phyloP scores from a whole-genome alignment of 2,113 vertebrate species.

The Oryzias woworae region DNA sequence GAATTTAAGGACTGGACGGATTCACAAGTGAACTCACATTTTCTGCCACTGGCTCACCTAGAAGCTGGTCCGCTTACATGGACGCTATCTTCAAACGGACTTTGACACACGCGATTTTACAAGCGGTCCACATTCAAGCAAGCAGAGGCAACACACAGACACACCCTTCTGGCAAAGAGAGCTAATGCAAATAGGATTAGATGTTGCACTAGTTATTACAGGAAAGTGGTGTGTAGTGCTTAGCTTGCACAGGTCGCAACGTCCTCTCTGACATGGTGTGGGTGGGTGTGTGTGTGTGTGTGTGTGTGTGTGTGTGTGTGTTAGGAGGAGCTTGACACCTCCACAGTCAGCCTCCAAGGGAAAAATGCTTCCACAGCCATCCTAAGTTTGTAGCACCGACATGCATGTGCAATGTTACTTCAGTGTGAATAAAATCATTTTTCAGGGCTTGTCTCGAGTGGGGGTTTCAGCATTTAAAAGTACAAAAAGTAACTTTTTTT shows the following conservation, averaged over 20 bases:
- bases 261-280: slow-evolving; percentile 42
- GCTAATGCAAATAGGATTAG: slow-evolving; percentile 68
- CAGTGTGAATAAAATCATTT: too few relatives aligned
- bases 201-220: slow-evolving; percentile 63
- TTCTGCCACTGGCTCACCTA: slow-evolving; percentile 26
- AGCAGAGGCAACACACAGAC: slow-evolving; percentile 18
- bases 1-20: slow-evolving; percentile 53
- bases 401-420: too few relatives aligned
- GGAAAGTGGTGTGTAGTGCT: slow-evolving; percentile 60
- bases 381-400: too few relatives aligned
- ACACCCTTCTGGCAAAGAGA: slow-evolving; percentile 19
- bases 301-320: slow-evolving; percentile 21
- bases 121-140: slow-evolving; percentile 19
- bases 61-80: slow-evolving; percentile 19
- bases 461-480: too few relatives aligned
- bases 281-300: slow-evolving; percentile 25
- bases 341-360: too few relatives aligned
- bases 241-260: slow-evolving; percentile 42
- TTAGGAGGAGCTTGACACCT: slow-evolving; percentile 12
- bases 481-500: too few relatives aligned
- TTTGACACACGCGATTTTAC: slow-evolving; percentile 22
- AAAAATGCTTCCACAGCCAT: too few relatives aligned
- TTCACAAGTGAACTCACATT: slow-evolving; percentile 20
- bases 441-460: too few relatives aligned
- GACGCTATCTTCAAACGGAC: slow-evolving; percentile 42